Base-by-base conservation (phyloP, 2,113 vertebrate genomes). In the Lagopus muta region DNA sequence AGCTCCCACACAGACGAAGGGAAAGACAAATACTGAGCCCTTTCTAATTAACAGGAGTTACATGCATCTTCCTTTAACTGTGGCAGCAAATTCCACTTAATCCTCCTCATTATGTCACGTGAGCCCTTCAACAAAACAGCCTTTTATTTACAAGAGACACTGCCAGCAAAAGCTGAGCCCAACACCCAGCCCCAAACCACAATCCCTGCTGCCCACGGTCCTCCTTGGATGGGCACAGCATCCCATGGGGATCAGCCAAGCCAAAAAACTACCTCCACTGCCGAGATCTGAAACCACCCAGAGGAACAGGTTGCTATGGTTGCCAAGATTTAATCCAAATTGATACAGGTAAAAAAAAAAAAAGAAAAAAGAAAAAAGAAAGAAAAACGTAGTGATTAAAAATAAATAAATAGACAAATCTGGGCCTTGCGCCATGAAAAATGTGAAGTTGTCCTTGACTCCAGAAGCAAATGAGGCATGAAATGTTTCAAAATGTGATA, bases 401-500 rank as follows among this genome's bases (percentile, higher is more conserved):
- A 96, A 95, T 93, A 81, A 92, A 64, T 84, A 90, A 89, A 94
- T 96, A 94, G 92, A 96, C 93, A 95, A 93, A 96, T 97, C 97
- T 97, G 97, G 97, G 97, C 96, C 96, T 72, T 8, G 15, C 78
- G 96, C 97, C 93, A 97, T 97, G 94, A 97, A 97, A 98, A 98
- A 98, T 92, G 95, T 91, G 95, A 95, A 94, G 93, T 86, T 97
- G 97, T 97, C 97, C 96, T 98, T 97, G 96, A 98, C 96, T 97
- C 93, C 88, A 11, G 92, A 21, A 94, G 95, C 90, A 97, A 98
- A 98, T 97, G 97, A 98, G 97, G 96, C 93, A 27, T 98, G 96
- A 97, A 97, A 98, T 93, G 93, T 97, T 98, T 97, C 97, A 97
- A 98, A 97, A 97, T 93, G 93, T 94, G 96, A 97, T 97, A 97